These are phyloP conservation scores for Carollia perspicillata DNA, from an alignment of 2,113 vertebrate genomes.

Conservation along the genomic window DNA sequence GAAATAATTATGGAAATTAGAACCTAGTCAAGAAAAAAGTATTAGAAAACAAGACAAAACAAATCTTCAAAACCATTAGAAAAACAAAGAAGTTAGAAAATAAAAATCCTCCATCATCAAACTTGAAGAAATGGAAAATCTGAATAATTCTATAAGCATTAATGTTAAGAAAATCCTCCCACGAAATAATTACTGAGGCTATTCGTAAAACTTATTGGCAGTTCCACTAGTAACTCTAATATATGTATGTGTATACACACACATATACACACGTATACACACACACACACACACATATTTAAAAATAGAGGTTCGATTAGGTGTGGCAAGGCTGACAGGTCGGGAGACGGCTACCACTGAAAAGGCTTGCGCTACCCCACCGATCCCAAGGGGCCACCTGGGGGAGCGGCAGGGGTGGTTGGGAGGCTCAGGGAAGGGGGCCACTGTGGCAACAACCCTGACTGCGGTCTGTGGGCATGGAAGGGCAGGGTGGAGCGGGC, in stretches of 20 bases:
- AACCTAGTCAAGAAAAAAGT: not conserved
- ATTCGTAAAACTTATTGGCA: not conserved
- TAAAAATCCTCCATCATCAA: not conserved
- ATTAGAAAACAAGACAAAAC: not conserved
- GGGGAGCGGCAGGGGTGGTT: not conserved
- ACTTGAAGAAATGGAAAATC: not conserved
- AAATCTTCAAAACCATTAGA: not conserved
- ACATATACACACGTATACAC: too few species aligned
- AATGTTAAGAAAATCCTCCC: not conserved
- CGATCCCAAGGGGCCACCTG: not conserved
- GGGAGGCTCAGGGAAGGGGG: not conserved
- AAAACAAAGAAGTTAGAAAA: not conserved
- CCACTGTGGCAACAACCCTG: not conserved
- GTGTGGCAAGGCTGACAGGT: not conserved
- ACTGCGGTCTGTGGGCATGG: not conserved
- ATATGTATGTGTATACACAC: too few species aligned
- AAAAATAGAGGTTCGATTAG: not conserved
- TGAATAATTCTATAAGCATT: not conserved
- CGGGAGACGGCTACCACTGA: not conserved
- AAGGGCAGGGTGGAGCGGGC: too few species aligned
- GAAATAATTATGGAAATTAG: not conserved
- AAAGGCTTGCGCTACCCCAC: not conserved
- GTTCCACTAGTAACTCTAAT: constrained; percentile 7
- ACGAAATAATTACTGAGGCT: not conserved
- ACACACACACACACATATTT: not conserved